A percentile compares a stretch with the other conserved stretches of the same genome.
Evolutionary conservation across 1,140 invertebrate genomes (phyloP).

Genomic region (Lepidostoma basale): DNA sequence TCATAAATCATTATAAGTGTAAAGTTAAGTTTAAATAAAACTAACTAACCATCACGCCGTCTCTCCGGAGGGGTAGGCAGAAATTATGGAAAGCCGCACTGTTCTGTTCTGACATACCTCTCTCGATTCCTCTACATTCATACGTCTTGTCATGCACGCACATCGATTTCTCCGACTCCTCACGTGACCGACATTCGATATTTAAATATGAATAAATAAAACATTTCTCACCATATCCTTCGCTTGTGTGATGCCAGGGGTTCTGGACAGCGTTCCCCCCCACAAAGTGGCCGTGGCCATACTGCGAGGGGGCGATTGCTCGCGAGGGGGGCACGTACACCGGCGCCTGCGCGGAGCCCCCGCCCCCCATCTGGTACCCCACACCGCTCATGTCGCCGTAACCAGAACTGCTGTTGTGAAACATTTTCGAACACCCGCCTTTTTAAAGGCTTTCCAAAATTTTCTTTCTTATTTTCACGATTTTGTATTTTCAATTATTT

Average conservation of each 20-base stretch:
- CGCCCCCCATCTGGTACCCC: conserved; percentile 51
- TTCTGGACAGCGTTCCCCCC: conserved; percentile 46
- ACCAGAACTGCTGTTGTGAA: conserved; percentile 47
- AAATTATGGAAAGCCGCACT: too few species aligned
- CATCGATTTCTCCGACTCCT: too few species aligned
- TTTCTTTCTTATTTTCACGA: too few species aligned
- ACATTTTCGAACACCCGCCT: conserved; percentile 25
- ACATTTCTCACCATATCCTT: conserved; percentile 38
- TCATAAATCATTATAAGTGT: too few species aligned
- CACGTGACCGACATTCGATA: background rate
- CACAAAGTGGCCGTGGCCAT: conserved; percentile 39
- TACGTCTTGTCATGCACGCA: too few species aligned
- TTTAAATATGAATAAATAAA: conserved; percentile 3
- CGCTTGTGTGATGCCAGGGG: conserved; percentile 45
- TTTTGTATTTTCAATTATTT: too few species aligned
- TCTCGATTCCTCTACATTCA: too few species aligned
- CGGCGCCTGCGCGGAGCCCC: conserved; percentile 51
- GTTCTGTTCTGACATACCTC: too few species aligned
- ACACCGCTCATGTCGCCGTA: conserved; percentile 47
- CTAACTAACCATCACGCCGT: too few species aligned
- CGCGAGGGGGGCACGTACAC: conserved; percentile 53
- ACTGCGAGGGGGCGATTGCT: conserved; percentile 51
- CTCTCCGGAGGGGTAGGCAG: too few species aligned
- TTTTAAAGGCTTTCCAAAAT: too few species aligned
- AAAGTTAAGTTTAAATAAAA: too few species aligned